Evolutionary conservation across 2,113 vertebrate species (phyloP).

Genomic region (Dendropsophus ebraccatus): DNA sequence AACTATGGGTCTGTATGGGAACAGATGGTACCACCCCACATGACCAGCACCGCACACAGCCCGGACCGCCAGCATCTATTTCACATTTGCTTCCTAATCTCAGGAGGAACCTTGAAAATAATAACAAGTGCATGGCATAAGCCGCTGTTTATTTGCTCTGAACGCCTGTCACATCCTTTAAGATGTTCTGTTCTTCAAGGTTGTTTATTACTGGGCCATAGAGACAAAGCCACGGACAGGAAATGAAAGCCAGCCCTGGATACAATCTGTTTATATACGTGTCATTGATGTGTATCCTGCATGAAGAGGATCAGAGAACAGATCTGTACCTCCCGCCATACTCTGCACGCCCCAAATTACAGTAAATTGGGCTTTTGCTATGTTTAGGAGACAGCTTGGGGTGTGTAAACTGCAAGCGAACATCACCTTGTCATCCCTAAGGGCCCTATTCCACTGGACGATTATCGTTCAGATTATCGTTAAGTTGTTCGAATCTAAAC

Average conservation of each 20-base stretch:
- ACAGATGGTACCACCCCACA: too few species aligned
- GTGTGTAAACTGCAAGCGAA: too few species aligned
- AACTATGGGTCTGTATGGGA: too few species aligned
- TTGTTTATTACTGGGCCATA: slow-evolving; percentile 37
- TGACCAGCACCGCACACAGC: too few species aligned
- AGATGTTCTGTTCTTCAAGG: background rate
- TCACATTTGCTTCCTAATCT: background rate
- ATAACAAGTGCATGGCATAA: too few species aligned
- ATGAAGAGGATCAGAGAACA: slow-evolving; percentile 11
- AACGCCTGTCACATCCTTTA: slow-evolving; percentile 19
- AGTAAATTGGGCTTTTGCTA: too few species aligned
- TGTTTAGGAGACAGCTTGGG: too few species aligned
- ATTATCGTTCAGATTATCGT: too few species aligned
- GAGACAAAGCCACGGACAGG: slow-evolving; percentile 7
- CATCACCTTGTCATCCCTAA: too few species aligned
- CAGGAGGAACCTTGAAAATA: background rate
- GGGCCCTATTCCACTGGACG: too few species aligned
- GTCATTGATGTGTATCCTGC: slow-evolving; percentile 40
- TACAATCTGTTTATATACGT: slow-evolving; percentile 7
- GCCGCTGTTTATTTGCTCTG: slow-evolving; percentile 12
- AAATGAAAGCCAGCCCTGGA: slow-evolving; percentile 24
- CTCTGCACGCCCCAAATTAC: background rate
- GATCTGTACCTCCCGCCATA: background rate
- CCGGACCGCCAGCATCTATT: background rate
- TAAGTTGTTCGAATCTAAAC: too few species aligned